Percentiles rank a stretch among this genome's conserved stretches.
phyloP scores from a whole-genome alignment of 2,113 vertebrate species.

The Eptesicus fuscus region DNA sequence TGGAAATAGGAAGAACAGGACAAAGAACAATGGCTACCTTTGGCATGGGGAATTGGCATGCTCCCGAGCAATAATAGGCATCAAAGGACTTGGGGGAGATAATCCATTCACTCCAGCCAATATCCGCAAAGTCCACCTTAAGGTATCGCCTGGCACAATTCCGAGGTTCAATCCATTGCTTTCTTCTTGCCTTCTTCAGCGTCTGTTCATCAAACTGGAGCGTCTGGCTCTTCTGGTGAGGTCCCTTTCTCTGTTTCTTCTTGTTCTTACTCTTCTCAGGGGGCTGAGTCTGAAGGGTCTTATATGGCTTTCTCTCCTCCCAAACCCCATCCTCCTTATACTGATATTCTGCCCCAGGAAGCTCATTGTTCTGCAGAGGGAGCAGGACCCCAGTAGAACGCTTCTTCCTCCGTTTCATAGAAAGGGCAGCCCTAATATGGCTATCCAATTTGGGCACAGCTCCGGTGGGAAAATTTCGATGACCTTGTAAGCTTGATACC shows the following conservation, averaged over 20 bases:
- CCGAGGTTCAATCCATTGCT: constrained; percentile 94
- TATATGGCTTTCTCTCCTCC: constrained; percentile 87
- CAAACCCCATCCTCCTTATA: constrained; percentile 82
- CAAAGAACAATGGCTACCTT: constrained; percentile 86
- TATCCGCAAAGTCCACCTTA: constrained; percentile 98
- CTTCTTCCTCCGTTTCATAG: constrained; percentile 72
- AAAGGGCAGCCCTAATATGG: constrained; percentile 56
- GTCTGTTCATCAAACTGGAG: constrained; percentile 96
- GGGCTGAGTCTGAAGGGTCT: constrained; percentile 84
- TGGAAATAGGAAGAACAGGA: not conserved
- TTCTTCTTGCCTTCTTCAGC: constrained; percentile 92
- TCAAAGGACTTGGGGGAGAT: constrained; percentile 98
- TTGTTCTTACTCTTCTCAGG: constrained; percentile 85
- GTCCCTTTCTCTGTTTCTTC: constrained; percentile 89
- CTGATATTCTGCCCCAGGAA: constrained; percentile 90
- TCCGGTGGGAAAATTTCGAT: constrained; percentile 65
- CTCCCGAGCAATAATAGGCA: constrained; percentile 95
- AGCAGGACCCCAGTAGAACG: constrained; percentile 85
- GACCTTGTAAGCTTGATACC: constrained; percentile 87
- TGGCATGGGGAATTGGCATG: constrained; percentile 98
- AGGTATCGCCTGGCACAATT: constrained; percentile 93
- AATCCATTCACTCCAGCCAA: constrained; percentile 99
- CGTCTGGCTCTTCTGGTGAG: constrained; percentile 87
- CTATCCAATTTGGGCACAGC: constrained; percentile 67
- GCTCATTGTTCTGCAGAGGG: constrained; percentile 95